Evolutionary conservation across 2,888 invertebrate species (phyloP), one percentile per base, ranked within the genome.

Genomic region (Drosophila atroscutellata): DNA sequence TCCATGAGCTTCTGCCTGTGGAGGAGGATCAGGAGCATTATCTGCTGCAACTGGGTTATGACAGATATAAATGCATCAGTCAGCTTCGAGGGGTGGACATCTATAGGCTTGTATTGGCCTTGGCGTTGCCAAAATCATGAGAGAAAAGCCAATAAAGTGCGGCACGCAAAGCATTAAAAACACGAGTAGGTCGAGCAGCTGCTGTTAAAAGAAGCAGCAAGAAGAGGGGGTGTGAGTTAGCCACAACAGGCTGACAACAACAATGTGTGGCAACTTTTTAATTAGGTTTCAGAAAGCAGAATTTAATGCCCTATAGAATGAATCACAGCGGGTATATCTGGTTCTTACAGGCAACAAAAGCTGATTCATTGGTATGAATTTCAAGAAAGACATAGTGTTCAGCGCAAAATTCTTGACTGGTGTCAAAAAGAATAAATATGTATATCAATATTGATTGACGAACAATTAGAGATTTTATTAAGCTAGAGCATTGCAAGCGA

Each of bases 1-100:
- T 90, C 4, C 87, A 91, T 32, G 83, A 91, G 36, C 75, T 91
- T 15, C 86, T 90, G 32, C 62, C 73, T 0, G 76, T 90, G n/a
- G 68, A 89, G 37, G 83, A 82, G 34, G 77, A 72, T 15, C 70
- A 79, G 24, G 86, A 90, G 42, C 47, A 30, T 4, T 54, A 74
- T 15, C 66, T 92, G 30, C 54, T 78, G 9, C 60, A 63, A 5
- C 45, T 37, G 7, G 86, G 79, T 15, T 89, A 76, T 36, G 67
- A 56, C 28, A 50, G 36, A 4, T 59, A 36, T 57, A 54, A 67
- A 7, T 58, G 64, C 49, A 36, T 86, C 20, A 30, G 6, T 0
- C 30, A 71, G 30, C 51, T 79, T 6, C 54, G 55, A 9, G 84
- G 86, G 24, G 13, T 56, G 51, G 86, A 83, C 37, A 81, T 89